These are phyloP conservation scores for Axis porcinus DNA, from an alignment of 2,113 vertebrate genomes.

Conservation along the genomic window DNA sequence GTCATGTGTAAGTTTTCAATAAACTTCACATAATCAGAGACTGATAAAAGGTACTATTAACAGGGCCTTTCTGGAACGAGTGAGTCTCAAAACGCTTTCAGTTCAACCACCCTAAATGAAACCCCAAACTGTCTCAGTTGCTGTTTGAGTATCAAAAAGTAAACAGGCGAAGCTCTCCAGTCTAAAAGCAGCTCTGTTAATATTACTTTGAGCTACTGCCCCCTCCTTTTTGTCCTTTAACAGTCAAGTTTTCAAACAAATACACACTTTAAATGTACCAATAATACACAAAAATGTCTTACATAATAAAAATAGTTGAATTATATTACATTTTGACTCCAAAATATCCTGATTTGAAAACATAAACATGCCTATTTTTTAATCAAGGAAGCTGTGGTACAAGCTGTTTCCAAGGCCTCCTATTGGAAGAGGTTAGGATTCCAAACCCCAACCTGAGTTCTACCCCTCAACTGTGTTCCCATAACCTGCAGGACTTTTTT, in stretches of 20 bases:
- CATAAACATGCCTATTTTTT: not conserved
- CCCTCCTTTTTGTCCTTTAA: not conserved
- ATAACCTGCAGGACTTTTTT: not conserved
- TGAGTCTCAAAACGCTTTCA: not conserved
- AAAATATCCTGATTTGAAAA: conserved; percentile 49
- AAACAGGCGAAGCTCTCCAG: not conserved
- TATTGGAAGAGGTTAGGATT: not conserved
- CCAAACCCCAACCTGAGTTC: not conserved
- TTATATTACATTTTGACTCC: not conserved
- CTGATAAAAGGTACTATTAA: not conserved
- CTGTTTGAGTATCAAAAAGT: not conserved
- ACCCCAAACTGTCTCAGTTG: not conserved
- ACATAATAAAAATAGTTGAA: conserved; percentile 49
- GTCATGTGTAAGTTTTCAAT: not conserved
- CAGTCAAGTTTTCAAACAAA: conserved; percentile 51
- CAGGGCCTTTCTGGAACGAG: not conserved
- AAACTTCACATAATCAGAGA: not conserved
- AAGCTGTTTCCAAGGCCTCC: not conserved
- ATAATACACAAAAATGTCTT: conserved; percentile 45
- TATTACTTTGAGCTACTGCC: not conserved
- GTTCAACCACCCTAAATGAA: not conserved
- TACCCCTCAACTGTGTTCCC: not conserved
- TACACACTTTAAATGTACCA: conserved; percentile 35
- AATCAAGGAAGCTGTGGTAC: not conserved
- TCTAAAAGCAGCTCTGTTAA: conserved; percentile 18